These are phyloP conservation scores for Candoia aspera DNA, from an alignment of 2,113 vertebrate species.

Conservation along the genomic window DNA sequence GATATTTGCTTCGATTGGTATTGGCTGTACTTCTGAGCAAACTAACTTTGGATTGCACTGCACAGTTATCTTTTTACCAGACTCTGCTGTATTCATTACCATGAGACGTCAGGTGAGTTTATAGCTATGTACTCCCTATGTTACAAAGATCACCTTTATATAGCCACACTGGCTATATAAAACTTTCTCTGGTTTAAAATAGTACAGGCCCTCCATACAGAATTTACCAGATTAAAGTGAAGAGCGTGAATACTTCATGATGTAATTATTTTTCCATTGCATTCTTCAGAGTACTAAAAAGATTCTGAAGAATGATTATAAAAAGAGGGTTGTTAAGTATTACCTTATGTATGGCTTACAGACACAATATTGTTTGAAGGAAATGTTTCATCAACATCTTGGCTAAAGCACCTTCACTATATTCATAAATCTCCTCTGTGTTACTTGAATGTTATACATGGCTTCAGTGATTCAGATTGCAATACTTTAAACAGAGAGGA, in stretches of 20 bases:
- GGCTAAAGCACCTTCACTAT: constrained; percentile 38
- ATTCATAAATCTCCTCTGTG: constrained; percentile 24
- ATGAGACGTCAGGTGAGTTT: not conserved
- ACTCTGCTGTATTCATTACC: constrained; percentile 7
- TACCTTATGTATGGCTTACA: constrained; percentile 25
- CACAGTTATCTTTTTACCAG: not conserved
- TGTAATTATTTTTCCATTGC: not conserved
- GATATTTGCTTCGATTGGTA: no score
- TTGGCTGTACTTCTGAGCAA: not conserved
- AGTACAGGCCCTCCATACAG: not conserved
- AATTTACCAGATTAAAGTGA: not conserved
- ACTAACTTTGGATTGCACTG: not conserved
- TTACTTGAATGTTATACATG: constrained; percentile 34
- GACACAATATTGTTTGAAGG: constrained; percentile 41
- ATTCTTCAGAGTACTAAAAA: not conserved
- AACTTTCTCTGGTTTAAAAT: not conserved
- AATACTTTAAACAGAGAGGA: constrained; percentile 64
- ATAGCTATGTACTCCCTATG: not conserved
- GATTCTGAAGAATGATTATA: not conserved
- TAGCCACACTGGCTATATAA: not conserved
- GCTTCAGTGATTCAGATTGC: constrained; percentile 16
- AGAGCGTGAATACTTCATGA: not conserved
- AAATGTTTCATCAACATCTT: constrained; percentile 42
- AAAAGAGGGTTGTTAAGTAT: not conserved
- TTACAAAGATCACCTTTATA: not conserved